A percentile compares a stretch with the other conserved stretches of the same genome.
These are phyloP conservation scores for Helleia helle DNA, from an alignment of 2,888 invertebrate genomes.

Conservation along the genomic window DNA sequence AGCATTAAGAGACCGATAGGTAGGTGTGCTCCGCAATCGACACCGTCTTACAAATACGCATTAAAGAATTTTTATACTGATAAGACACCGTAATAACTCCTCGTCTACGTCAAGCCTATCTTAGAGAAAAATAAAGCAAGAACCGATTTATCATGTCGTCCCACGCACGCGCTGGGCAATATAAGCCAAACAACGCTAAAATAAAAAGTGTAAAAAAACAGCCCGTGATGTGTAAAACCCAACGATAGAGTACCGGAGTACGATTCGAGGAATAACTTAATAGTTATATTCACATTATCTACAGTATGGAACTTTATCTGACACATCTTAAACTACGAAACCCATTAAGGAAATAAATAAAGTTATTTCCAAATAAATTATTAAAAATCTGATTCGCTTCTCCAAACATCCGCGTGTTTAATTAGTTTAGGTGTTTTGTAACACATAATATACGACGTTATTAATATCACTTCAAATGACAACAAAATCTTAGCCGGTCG, in stretches of 20 bases:
- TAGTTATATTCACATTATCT: constrained; percentile 70
- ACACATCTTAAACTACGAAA: constrained; percentile 26
- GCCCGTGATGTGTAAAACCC: constrained; percentile 67
- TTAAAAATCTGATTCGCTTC: constrained; percentile 42
- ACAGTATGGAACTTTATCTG: constrained; percentile 70
- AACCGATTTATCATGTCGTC: constrained; percentile 64
- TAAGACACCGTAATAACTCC: constrained; percentile 47
- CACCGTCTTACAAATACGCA: constrained; percentile 33
- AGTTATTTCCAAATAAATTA: constrained; percentile 11
- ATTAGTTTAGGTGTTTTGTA: background rate
- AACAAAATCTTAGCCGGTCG: background rate
- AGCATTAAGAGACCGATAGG: constrained; percentile 20
- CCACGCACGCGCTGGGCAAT: constrained; percentile 60
- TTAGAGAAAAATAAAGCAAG: constrained; percentile 54
- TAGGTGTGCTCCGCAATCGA: constrained; percentile 29
- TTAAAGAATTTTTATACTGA: constrained; percentile 42
- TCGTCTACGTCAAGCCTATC: constrained; percentile 57
- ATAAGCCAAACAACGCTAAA: constrained; percentile 59
- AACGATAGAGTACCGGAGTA: constrained; percentile 59
- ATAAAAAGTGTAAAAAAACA: constrained; percentile 45
- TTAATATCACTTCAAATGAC: background rate
- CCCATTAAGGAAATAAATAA: constrained; percentile 11
- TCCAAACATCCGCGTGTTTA: constrained; percentile 17
- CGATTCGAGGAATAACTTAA: constrained; percentile 65
- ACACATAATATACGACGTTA: constrained; percentile 1